A percentile compares a stretch with the other conserved stretches of the same genome.
These are phyloP conservation scores for Pantelozetes paolii DNA, from an alignment of 2,888 invertebrate genomes.

Conservation along the genomic window DNA sequence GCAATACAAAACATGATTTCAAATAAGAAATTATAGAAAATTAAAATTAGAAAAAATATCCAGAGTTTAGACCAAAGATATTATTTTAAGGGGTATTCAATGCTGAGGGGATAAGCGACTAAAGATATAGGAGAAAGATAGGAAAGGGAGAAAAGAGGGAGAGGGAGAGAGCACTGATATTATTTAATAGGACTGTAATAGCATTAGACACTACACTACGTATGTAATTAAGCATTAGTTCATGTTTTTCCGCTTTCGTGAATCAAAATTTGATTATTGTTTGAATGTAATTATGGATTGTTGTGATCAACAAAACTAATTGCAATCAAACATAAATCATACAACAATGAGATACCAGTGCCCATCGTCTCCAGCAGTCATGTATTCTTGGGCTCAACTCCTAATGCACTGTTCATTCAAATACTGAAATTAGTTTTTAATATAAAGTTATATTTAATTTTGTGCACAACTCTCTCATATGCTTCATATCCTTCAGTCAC, in stretches of 20 bases:
- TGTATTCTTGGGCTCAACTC: neutral
- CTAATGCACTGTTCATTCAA: neutral
- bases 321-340: constrained; percentile 32
- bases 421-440: no score
- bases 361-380: neutral
- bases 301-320: constrained; percentile 29
- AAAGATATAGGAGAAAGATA: constrained; percentile 15
- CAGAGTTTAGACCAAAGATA: neutral
- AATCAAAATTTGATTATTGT: constrained; percentile 30
- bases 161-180: constrained; percentile 15
- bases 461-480: neutral
- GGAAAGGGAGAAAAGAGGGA: constrained; percentile 17
- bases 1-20: neutral
- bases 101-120: neutral
- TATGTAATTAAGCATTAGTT: constrained; percentile 17
- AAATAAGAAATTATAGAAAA: neutral
- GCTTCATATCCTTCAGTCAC: neutral
- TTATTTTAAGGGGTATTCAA: neutral
- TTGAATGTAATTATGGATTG: constrained; percentile 29
- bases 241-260: constrained; percentile 16
- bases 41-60: constrained; percentile 9
- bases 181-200: constrained; percentile 17
- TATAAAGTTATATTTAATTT: constrained; percentile 7
- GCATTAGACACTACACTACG: neutral
- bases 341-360: constrained; percentile 29